Base-by-base conservation (phyloP, 2,797 vertebrate genomes). In the Mustela erminea region DNA sequence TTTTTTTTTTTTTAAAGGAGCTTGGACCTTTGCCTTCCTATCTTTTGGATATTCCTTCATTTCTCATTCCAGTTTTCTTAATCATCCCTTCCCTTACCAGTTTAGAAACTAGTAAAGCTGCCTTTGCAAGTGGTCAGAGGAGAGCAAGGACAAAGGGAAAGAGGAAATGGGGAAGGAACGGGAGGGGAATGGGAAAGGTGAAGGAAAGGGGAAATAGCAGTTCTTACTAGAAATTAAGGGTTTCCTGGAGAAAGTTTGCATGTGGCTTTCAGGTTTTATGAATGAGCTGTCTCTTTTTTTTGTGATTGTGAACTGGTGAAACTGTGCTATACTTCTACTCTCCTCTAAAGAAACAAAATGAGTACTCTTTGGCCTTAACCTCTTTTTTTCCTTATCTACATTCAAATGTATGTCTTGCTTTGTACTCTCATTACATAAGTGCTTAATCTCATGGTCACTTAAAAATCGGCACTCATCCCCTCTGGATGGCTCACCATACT, bases 201-300 rank as follows among this genome's bases (percentile, higher is more conserved):
- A 72, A 74, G 23, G n/a, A n/a, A 11, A 13, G 7, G 18, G 18
- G 13, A 25, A 81, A 38, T 15, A 49, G 13, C 32, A 60, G 27
- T 6, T 17, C 4, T 38, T 87, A 7, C 2, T 49, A 64, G 29
- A 58, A 93, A 78, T 41, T 38, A 29, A 38, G n/a, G 83, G 29
- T 88, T 11, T 9, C 38, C 18, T 56, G 56, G 80, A 68, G 74
- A 32, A 74, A 75, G 25, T 96, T 90, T 98, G 29, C 77, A 92
- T 15, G 0, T 81, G 89, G 54, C 70, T 95, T 97, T 97, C 77
- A 72, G 72, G 70, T 93, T 72, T 96, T 90, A 70, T 87, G 94
- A 62, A 78, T 83, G 29, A 85, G 87, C 87, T 87, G 78, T 93
- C 87, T 97, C 74, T 60, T 58, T 97, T 91, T 86, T 95, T 96